Percentiles rank a stretch among this genome's conserved stretches.
Conservation (phyloP, 2,888 invertebrate species). For the Syrista parreyssii region DNA sequence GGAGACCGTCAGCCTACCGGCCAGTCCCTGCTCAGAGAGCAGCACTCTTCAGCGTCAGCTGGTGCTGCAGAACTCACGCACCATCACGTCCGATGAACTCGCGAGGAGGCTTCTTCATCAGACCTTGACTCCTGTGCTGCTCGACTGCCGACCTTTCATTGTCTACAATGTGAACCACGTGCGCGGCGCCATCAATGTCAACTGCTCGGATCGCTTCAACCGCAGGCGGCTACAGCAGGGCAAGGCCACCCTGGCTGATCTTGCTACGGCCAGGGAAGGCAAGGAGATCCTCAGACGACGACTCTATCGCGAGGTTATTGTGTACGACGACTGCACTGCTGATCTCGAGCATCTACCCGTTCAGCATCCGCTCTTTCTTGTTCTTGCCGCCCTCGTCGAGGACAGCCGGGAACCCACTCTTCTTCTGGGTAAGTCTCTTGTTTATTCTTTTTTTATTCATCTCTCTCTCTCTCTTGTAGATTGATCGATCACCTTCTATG, state of each 20-base stretch:
- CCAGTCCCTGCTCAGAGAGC: conserved; percentile 71
- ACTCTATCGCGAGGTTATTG: conserved; percentile 72
- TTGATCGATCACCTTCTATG: too few relatives aligned
- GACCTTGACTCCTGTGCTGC: conserved; percentile 59
- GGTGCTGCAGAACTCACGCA: conserved; percentile 68
- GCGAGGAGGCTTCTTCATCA: conserved; percentile 61
- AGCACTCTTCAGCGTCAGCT: conserved; percentile 68
- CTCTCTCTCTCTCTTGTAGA: too few relatives aligned
- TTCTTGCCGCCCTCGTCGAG: conserved; percentile 75
- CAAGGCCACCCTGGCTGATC: conserved; percentile 74
- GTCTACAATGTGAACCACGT: conserved; percentile 78
- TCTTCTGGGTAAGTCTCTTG: conserved; percentile 72
- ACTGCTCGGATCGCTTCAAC: conserved; percentile 78
- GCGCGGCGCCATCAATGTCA: conserved; percentile 76
- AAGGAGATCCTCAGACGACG: conserved; percentile 72
- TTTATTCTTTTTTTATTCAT: too few relatives aligned
- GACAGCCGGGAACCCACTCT: conserved; percentile 76
- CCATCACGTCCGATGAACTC: conserved; percentile 68
- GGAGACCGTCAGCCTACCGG: conserved; percentile 68
- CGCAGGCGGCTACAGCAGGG: conserved; percentile 75
- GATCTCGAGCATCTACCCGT: conserved; percentile 72
- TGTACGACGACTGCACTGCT: conserved; percentile 77
- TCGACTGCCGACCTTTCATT: conserved; percentile 78
- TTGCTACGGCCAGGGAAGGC: conserved; percentile 74
- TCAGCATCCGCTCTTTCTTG: conserved; percentile 74